Evolutionary conservation across 2,113 vertebrate species (phyloP).

Genomic region (Sterrhoptilus dennistouni): DNA sequence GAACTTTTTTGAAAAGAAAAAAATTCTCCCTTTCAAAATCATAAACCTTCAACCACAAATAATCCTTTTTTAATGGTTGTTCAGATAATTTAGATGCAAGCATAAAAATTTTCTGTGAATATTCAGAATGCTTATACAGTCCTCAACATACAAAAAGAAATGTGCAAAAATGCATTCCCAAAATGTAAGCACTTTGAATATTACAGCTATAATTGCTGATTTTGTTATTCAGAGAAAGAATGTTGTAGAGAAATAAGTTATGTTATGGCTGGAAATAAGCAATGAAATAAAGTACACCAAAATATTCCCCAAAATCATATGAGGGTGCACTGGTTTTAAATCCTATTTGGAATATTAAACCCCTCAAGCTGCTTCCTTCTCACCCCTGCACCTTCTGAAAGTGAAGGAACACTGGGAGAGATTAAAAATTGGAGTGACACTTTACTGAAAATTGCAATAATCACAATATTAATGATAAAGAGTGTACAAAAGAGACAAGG

Average conservation of each 20-base stretch:
- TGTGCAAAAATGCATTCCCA: background rate
- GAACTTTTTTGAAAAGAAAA: background rate
- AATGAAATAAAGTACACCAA: background rate
- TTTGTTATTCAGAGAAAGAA: background rate
- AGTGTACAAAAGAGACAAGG: background rate
- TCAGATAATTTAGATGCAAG: background rate
- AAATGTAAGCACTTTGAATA: background rate
- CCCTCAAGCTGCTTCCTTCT: background rate
- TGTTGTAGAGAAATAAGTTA: background rate
- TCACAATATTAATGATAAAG: background rate
- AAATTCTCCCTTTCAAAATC: background rate
- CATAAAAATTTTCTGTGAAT: background rate
- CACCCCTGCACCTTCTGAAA: background rate
- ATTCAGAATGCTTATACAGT: background rate
- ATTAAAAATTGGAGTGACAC: background rate
- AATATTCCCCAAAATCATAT: background rate
- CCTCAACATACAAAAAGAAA: background rate
- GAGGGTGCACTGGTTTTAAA: background rate
- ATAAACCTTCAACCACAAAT: background rate
- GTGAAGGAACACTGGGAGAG: background rate
- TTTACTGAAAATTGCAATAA: background rate
- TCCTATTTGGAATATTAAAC: background rate
- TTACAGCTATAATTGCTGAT: background rate
- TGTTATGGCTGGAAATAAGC: background rate
- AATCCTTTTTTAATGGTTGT: background rate